These are phyloP conservation scores for Microctenopoma steveboyesi DNA, from an alignment of 2,797 vertebrate genomes.

Conservation along the genomic window DNA sequence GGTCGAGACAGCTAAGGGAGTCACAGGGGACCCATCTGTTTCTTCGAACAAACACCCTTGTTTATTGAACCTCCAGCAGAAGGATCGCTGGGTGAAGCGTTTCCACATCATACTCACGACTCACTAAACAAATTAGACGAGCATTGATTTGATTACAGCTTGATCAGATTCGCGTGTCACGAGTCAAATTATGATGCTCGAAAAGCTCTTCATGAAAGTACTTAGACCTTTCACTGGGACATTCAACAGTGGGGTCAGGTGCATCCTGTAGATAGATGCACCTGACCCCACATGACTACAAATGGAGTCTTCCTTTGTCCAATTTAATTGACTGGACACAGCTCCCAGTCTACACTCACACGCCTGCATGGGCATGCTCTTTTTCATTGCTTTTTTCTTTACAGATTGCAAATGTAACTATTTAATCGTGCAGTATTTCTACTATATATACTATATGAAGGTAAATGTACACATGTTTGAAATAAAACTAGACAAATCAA, in stretches of 20 bases:
- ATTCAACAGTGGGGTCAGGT: background rate
- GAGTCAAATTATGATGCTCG: background rate
- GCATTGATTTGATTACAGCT: background rate
- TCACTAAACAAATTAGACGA: background rate
- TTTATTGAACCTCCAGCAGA: constrained; percentile 12
- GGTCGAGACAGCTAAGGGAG: constrained; percentile 2
- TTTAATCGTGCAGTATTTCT: too few relatives aligned
- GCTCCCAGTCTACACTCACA: too few relatives aligned
- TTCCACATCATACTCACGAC: background rate
- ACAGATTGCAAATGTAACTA: too few relatives aligned
- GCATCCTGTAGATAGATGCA: too few relatives aligned
- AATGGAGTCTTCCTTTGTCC: background rate
- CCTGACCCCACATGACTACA: too few relatives aligned
- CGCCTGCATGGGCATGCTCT: too few relatives aligned
- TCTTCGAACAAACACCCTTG: constrained; percentile 32
- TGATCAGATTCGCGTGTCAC: background rate
- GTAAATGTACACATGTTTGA: too few relatives aligned
- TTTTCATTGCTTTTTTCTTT: too few relatives aligned
- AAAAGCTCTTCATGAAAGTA: background rate
- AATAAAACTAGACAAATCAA: too few relatives aligned
- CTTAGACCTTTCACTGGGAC: background rate
- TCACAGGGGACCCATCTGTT: constrained; percentile 23
- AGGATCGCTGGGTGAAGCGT: background rate
- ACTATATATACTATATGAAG: too few relatives aligned
- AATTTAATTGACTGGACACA: background rate